Percentiles rank a stretch among this genome's conserved stretches.
These are phyloP conservation scores for Drosophila chauvacae DNA, from an alignment of 1,140 invertebrate species.

Conservation along the genomic window DNA sequence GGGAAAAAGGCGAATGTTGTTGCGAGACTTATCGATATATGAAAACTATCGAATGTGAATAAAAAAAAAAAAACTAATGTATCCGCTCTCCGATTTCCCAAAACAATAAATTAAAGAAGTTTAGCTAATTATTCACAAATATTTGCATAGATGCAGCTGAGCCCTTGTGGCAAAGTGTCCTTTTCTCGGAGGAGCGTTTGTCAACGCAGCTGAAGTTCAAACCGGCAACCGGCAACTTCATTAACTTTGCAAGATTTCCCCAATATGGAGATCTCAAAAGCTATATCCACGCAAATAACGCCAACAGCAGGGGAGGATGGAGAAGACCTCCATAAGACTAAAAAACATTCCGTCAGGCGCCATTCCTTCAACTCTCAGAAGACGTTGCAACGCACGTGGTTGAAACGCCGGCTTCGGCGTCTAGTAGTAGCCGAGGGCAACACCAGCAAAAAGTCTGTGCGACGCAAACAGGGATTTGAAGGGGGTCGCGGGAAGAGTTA, in stretches of 20 bases:
- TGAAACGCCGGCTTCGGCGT: background rate
- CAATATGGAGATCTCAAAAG: background rate
- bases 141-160: background rate
- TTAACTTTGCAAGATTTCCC: background rate
- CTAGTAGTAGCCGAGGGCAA: background rate
- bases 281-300: background rate
- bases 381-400: conserved; percentile 4
- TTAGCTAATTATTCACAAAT: background rate
- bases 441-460: background rate
- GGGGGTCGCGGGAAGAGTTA: background rate
- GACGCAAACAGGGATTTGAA: background rate
- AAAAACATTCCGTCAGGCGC: background rate
- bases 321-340: background rate
- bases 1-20: no score
- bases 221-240: background rate
- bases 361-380: background rate
- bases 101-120: background rate
- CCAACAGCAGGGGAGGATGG: background rate
- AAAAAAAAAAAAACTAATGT: no score
- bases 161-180: background rate
- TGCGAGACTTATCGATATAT: no score
- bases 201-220: background rate
- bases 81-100: no score
- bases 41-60: no score
- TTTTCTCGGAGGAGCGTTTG: background rate